Conservation (phyloP, 2,888 invertebrate genomes). For the Amphimallon solstitiale region DNA sequence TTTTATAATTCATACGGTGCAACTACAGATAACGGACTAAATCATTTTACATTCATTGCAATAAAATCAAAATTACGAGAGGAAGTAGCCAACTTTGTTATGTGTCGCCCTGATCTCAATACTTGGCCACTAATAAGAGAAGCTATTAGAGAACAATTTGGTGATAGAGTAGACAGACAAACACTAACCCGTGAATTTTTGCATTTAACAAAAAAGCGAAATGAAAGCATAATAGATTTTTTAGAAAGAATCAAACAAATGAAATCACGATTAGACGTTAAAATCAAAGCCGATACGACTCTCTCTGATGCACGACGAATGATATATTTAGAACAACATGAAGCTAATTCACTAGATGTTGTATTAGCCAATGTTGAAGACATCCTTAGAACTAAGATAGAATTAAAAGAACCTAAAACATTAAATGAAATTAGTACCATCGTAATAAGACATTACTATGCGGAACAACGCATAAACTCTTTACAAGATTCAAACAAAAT, state of each 20-base stretch:
- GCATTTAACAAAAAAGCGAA: background rate
- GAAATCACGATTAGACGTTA: background rate
- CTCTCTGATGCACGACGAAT: too few species aligned
- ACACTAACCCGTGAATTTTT: conserved; percentile 10
- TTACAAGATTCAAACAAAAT: too few species aligned
- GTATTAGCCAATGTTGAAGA: too few species aligned
- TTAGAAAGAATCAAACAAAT: too few species aligned
- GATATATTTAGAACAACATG: too few species aligned
- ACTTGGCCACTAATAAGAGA: background rate
- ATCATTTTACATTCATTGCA: background rate
- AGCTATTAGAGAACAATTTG: background rate
- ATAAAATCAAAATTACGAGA: conserved; percentile 4
- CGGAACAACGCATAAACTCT: too few species aligned
- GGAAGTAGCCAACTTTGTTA: conserved; percentile 8
- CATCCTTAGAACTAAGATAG: too few species aligned
- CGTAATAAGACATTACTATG: too few species aligned
- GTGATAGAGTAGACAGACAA: background rate
- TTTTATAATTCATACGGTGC: conserved; percentile 6
- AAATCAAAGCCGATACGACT: too few species aligned
- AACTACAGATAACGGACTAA: background rate
- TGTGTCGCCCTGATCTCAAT: conserved; percentile 8
- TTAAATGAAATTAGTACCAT: too few species aligned
- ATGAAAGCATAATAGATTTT: conserved; percentile 7
- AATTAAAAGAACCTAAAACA: too few species aligned
- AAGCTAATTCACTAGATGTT: too few species aligned